Evolutionary conservation across 1,140 invertebrate genomes (phyloP).

Genomic region (Ephestia elutella): DNA sequence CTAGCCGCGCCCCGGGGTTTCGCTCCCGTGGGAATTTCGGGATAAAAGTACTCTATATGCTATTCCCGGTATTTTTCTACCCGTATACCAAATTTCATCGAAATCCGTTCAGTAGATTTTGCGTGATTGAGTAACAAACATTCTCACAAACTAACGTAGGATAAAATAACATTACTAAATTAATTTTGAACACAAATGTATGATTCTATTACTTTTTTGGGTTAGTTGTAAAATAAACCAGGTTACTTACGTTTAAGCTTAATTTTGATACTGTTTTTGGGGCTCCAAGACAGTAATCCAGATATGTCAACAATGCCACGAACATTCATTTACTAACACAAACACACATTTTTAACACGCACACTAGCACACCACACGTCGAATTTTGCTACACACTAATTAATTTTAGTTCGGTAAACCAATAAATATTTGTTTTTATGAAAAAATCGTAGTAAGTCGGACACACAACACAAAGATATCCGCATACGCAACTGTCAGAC

Average conservation of each 20-base stretch:
- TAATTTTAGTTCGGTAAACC: constrained; percentile 7
- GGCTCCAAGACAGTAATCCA: constrained; percentile 67
- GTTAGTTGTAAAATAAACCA: constrained; percentile 12
- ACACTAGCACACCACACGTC: constrained; percentile 17
- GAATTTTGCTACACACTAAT: constrained; percentile 15
- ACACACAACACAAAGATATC: constrained; percentile 53
- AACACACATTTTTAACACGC: constrained; percentile 39
- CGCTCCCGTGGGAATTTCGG: no score
- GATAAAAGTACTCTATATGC: no score
- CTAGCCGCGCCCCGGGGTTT: no score
- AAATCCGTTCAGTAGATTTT: no score
- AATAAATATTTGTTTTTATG: constrained; percentile 10
- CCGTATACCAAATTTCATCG: no score
- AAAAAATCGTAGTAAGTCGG: constrained; percentile 18
- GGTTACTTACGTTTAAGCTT: constrained; percentile 67
- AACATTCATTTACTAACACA: constrained; percentile 69
- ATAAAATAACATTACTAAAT: no score
- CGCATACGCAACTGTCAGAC: constrained; percentile 56
- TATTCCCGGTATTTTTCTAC: no score
- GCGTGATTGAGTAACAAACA: no score
- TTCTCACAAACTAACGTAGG: no score
- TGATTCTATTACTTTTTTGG: neutral
- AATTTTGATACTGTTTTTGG: constrained; percentile 68
- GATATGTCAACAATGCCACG: constrained; percentile 59
- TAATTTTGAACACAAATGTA: neutral